These are phyloP conservation scores for Tychaedon coryphoeus DNA, from an alignment of 2,113 vertebrate genomes.

Conservation along the genomic window DNA sequence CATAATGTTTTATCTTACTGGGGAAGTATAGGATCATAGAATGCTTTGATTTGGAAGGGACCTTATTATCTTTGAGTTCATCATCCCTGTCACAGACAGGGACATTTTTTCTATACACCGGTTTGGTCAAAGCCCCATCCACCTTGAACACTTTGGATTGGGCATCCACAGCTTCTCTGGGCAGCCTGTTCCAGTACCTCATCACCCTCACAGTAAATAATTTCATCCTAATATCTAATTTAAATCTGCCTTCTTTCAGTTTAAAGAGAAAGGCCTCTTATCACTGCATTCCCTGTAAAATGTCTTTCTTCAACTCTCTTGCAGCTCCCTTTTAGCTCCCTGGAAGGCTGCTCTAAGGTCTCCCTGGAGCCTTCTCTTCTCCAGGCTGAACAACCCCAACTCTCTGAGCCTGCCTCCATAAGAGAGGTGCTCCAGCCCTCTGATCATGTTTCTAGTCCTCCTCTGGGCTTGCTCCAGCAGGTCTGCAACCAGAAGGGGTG, in stretches of 20 bases:
- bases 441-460: accelerated
- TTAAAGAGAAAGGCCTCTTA: neutral
- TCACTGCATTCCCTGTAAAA: neutral
- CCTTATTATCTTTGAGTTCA: neutral
- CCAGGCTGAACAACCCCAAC: neutral
- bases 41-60: neutral
- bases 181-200: neutral
- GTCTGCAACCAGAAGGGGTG: neutral
- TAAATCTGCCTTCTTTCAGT: neutral
- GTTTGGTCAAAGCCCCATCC: neutral
- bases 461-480: neutral
- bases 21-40: neutral
- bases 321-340: neutral
- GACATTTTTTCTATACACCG: neutral
- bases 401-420: neutral
- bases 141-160: neutral
- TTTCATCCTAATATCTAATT: neutral
- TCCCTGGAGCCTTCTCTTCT: neutral
- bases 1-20: neutral
- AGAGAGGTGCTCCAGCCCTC: neutral
- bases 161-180: neutral
- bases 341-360: neutral
- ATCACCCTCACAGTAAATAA: neutral
- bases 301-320: neutral
- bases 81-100: neutral